These are phyloP conservation scores for Tenthredo scrophulariae DNA, from an alignment of 2,888 invertebrate genomes.

Conservation along the genomic window DNA sequence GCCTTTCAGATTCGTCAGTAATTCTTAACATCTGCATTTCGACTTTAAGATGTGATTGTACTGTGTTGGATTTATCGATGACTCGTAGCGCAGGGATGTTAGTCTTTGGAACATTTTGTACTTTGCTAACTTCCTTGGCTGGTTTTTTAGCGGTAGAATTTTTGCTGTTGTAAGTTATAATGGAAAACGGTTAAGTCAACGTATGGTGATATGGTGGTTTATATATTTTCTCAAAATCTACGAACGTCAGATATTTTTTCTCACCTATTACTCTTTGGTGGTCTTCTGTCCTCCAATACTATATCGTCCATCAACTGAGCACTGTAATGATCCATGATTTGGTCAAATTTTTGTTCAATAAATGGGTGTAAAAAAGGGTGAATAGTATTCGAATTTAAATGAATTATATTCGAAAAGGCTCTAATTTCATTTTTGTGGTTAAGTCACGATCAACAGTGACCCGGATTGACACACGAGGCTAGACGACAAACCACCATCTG, in stretches of 20 bases:
- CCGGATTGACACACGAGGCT: constrained; percentile 10
- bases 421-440: constrained; percentile 26
- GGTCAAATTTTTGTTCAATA: neutral
- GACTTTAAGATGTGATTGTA: constrained; percentile 80
- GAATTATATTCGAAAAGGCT: constrained; percentile 10
- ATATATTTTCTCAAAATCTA: neutral
- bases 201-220: neutral
- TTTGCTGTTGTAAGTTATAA: constrained; percentile 49
- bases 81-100: constrained; percentile 18
- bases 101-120: constrained; percentile 24
- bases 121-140: constrained; percentile 41
- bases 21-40: constrained; percentile 88
- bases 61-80: neutral
- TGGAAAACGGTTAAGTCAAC: constrained; percentile 7
- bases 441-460: constrained; percentile 3
- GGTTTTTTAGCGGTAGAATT: constrained; percentile 27
- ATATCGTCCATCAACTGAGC: constrained; percentile 70
- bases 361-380: neutral
- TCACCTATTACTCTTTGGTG: constrained; percentile 59
- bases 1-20: constrained; percentile 85
- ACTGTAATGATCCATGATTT: constrained; percentile 67
- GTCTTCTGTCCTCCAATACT: constrained; percentile 62
- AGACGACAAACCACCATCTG: constrained; percentile 1
- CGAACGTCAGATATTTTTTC: constrained; percentile 35
- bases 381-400: neutral